phyloP scores from a whole-genome alignment of 2,797 vertebrate genomes.

The Chaenodraco wilsoni region DNA sequence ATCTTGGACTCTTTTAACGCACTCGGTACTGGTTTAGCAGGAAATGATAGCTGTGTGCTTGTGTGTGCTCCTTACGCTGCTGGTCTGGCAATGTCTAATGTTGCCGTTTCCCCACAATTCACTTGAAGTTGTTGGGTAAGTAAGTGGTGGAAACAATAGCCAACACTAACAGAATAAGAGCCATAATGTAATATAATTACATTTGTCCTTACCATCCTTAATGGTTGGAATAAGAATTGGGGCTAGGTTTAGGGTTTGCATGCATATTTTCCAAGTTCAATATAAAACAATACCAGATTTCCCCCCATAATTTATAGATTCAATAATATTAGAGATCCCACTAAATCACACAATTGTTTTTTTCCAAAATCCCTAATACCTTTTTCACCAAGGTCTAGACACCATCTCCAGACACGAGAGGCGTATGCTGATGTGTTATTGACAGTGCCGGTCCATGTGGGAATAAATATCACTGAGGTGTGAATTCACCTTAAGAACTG shows the following conservation, averaged over 20 bases:
- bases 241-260: too few relatives aligned
- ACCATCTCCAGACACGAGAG: slow-evolving; percentile 42
- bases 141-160: neutral
- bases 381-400: slow-evolving; percentile 34
- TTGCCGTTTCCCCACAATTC: neutral
- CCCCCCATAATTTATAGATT: neutral
- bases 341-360: neutral
- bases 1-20: too few relatives aligned
- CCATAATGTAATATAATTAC: neutral
- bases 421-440: slow-evolving; percentile 58
- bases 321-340: slow-evolving; percentile 10
- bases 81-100: neutral
- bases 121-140: neutral
- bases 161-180: neutral
- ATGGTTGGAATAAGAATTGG: neutral
- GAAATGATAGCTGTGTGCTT: too few relatives aligned
- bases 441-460: slow-evolving; percentile 42
- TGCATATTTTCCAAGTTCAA: neutral
- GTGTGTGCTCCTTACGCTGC: too few relatives aligned
- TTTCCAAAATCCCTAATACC: slow-evolving; percentile 6
- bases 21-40: too few relatives aligned
- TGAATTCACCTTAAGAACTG: slow-evolving; percentile 59
- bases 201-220: neutral
- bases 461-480: slow-evolving; percentile 68
- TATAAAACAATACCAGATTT: neutral